phyloP scores from a whole-genome alignment of 2,113 vertebrate species.

The Microcebus lehilahytsara region DNA sequence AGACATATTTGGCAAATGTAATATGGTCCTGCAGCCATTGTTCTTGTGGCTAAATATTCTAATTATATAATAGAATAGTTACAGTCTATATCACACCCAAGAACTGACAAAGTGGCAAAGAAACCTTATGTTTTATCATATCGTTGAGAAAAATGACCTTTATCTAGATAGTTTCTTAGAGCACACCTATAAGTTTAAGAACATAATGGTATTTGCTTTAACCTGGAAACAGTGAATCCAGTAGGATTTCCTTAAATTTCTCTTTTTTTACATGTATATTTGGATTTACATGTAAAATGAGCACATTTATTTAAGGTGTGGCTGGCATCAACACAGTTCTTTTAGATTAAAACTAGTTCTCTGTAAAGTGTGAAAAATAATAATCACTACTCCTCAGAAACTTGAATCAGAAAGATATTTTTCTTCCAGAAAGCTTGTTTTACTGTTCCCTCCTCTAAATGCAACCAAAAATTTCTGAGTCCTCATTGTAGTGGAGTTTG shows the following conservation, averaged over 20 bases:
- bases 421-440: neutral
- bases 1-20: neutral
- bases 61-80: neutral
- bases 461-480: neutral
- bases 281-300: neutral
- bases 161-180: neutral
- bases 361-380: neutral
- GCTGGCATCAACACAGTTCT: neutral
- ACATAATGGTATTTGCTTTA: neutral
- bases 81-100: neutral
- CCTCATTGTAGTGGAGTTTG: neutral
- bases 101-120: neutral
- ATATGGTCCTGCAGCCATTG: neutral
- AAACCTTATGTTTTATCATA: conserved; percentile 16
- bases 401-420: conserved; percentile 5
- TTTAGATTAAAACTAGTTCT: neutral
- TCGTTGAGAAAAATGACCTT: neutral
- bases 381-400: neutral
- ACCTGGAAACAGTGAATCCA: neutral
- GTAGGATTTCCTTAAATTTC: neutral
- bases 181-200: neutral
- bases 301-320: neutral
- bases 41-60: neutral
- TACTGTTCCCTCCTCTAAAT: neutral
- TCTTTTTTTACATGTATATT: conserved; percentile 28